A percentile compares a stretch with the other conserved stretches of the same genome.
These are phyloP conservation scores for Ctenosaura bakeri DNA, from an alignment of 2,797 vertebrate species.

Conservation along the genomic window DNA sequence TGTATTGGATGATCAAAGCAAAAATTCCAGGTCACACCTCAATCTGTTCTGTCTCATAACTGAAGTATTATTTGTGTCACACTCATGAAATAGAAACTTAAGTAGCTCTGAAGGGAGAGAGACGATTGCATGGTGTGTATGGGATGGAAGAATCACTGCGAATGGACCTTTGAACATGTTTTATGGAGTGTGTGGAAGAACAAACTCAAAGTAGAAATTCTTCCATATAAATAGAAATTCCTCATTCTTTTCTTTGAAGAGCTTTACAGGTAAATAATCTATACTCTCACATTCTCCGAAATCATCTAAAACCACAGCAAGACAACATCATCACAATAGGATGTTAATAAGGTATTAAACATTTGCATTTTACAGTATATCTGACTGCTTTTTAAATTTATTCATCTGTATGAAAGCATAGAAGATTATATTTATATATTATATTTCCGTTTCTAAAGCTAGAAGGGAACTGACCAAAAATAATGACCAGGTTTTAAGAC, in stretches of 20 bases:
- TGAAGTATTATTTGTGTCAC: slow-evolving; percentile 35
- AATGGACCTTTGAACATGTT: not conserved
- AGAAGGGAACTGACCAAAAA: too few relatives aligned
- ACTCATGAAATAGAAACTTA: slow-evolving; percentile 49
- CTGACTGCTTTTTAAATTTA: not conserved
- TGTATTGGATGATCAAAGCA: slow-evolving; percentile 58
- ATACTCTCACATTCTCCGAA: not conserved
- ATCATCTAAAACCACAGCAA: not conserved
- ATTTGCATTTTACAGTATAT: not conserved
- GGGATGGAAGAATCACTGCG: not conserved
- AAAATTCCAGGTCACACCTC: slow-evolving; percentile 54
- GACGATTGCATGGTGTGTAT: not conserved
- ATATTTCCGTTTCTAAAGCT: too few relatives aligned
- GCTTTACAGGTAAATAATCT: not conserved
- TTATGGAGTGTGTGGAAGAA: slow-evolving; percentile 6
- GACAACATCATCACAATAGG: not conserved
- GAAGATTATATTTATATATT: not conserved
- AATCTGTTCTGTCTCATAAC: slow-evolving; percentile 23
- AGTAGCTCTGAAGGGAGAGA: not conserved
- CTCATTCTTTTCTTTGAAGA: not conserved
- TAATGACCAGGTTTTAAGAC: too few relatives aligned
- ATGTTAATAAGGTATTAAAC: not conserved
- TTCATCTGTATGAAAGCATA: not conserved
- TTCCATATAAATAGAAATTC: not conserved
- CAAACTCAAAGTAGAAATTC: not conserved